Evolutionary conservation across 2,797 vertebrate species (phyloP).

Genomic region (Notolabrus celidotus): DNA sequence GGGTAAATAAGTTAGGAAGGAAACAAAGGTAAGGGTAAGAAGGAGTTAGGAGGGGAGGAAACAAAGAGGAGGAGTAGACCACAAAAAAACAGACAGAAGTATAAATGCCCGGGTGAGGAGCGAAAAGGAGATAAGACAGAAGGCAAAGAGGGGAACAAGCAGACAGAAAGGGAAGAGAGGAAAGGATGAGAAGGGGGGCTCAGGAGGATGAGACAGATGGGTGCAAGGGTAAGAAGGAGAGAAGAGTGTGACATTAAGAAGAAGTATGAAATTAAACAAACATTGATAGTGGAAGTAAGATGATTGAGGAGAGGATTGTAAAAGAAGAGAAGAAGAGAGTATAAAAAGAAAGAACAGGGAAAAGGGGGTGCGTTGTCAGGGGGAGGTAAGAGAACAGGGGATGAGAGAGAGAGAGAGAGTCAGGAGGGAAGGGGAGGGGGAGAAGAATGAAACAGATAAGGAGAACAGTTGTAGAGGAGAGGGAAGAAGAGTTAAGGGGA

Average conservation of each 20-base stretch:
- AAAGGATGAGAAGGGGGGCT: conserved; percentile 3
- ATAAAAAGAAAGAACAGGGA: background rate
- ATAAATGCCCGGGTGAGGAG: no score
- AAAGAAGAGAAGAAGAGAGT: background rate
- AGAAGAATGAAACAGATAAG: background rate
- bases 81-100: background rate
- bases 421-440: background rate
- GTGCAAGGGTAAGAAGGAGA: no score
- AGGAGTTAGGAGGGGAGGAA: background rate
- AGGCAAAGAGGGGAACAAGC: background rate
- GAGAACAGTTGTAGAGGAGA: no score
- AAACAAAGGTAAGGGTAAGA: background rate
- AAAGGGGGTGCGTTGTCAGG: background rate
- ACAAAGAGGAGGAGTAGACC: conserved; percentile 4
- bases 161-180: no score
- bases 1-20: background rate
- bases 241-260: no score
- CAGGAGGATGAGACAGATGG: background rate
- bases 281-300: no score
- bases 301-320: background rate
- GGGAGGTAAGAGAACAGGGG: background rate
- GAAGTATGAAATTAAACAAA: no score
- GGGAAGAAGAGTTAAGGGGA: background rate
- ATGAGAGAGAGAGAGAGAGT: background rate
- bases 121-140: no score